Evolutionary conservation across 2,888 invertebrate species (phyloP).

Genomic region (Drosophila leonis): DNA sequence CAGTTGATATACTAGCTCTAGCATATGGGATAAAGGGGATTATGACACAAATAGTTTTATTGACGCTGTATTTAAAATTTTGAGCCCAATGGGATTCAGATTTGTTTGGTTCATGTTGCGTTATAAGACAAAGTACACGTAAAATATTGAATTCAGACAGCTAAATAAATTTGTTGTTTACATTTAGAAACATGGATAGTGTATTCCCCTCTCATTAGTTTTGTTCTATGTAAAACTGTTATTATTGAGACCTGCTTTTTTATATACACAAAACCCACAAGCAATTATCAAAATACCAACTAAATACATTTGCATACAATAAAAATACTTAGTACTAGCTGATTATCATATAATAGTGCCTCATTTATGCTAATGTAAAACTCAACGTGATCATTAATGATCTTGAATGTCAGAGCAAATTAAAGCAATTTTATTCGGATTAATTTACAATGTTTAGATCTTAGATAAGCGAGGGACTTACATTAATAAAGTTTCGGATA

Average conservation of each 20-base stretch:
- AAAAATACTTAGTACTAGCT: constrained; percentile 2
- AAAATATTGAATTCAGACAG: not conserved
- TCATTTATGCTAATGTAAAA: not conserved
- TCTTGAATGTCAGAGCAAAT: constrained; percentile 4
- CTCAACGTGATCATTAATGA: constrained; percentile 16
- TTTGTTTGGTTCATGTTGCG: not conserved
- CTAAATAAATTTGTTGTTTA: not conserved
- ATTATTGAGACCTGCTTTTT: constrained; percentile 6
- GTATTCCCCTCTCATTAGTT: not conserved
- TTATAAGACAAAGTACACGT: not conserved
- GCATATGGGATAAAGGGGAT: not conserved
- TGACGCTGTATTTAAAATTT: not conserved
- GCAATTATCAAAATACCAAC: constrained; percentile 11
- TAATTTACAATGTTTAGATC: not conserved
- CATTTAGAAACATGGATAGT: not conserved
- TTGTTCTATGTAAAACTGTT: not conserved
- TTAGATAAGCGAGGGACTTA: not conserved
- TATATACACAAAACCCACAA: constrained; percentile 5
- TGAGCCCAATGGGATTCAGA: not conserved
- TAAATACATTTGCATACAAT: constrained; percentile 26
- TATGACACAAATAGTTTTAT: not conserved
- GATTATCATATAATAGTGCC: constrained; percentile 11
- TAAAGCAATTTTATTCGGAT: not conserved
- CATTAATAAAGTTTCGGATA: not conserved
- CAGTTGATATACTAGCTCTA: not conserved